These are phyloP conservation scores for Pteropus rufus DNA, from an alignment of 2,797 vertebrate species.

Conservation along the genomic window DNA sequence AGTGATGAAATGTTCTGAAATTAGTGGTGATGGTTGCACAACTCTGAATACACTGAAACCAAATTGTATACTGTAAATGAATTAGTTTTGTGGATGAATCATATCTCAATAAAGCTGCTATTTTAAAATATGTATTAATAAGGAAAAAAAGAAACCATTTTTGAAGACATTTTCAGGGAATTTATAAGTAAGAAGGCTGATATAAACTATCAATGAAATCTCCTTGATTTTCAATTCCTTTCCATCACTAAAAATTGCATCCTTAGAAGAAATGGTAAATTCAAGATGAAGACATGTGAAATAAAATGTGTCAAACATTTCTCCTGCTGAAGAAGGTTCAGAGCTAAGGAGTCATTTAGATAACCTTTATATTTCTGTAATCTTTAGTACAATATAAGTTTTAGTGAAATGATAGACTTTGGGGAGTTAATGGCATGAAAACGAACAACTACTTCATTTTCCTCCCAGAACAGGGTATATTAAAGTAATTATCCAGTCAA, in stretches of 20 bases:
- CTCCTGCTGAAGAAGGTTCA: background rate
- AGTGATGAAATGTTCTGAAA: background rate
- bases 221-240: background rate
- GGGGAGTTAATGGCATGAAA: background rate
- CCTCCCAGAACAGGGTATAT: background rate
- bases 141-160: background rate
- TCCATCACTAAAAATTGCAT: background rate
- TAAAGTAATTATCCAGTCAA: background rate
- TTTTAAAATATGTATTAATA: background rate
- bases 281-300: conserved; percentile 17
- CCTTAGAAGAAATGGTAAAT: background rate
- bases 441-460: background rate
- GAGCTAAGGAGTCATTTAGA: background rate
- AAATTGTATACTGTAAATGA: background rate
- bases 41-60: background rate
- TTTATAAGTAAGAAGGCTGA: background rate
- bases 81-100: background rate
- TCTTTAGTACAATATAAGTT: background rate
- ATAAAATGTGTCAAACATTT: background rate
- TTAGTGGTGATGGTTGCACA: background rate
- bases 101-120: background rate
- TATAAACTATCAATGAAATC: background rate
- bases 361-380: background rate
- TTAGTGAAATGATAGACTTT: background rate
- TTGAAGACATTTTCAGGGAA: background rate